Percentiles rank a stretch among this genome's conserved stretches.
These are phyloP conservation scores for Mirounga angustirostris DNA, from an alignment of 2,113 vertebrate genomes.

Conservation along the genomic window DNA sequence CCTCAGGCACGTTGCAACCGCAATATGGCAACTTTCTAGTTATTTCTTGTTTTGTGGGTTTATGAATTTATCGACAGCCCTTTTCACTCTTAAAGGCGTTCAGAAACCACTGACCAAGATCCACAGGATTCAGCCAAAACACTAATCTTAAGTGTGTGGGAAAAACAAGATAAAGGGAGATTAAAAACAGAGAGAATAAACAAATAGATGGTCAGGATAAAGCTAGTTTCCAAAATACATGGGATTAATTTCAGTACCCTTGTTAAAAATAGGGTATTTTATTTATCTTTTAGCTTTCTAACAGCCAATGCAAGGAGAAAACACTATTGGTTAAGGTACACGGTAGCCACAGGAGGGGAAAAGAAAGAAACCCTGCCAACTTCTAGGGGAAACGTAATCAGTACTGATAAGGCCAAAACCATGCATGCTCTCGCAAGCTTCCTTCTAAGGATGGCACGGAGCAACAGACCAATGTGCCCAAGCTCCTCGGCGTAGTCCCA, in stretches of 20 bases:
- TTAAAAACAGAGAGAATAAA: background rate
- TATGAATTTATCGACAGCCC: accelerated
- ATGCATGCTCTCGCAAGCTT: accelerated
- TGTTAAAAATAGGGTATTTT: accelerated
- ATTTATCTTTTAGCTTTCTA: background rate
- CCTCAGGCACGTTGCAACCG: accelerated
- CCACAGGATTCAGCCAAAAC: accelerated
- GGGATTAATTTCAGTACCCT: background rate
- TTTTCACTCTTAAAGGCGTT: background rate
- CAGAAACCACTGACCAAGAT: background rate
- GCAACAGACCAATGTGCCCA: accelerated
- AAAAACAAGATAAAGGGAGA: background rate
- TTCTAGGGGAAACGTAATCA: background rate
- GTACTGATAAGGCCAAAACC: accelerated
- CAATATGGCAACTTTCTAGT: accelerated
- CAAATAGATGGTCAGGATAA: accelerated
- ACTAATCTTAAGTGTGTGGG: no score
- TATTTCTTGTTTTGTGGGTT: background rate
- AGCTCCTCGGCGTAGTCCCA: accelerated
- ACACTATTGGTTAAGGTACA: accelerated
- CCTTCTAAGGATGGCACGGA: accelerated
- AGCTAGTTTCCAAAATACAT: background rate
- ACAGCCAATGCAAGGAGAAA: background rate
- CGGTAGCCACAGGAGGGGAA: background rate
- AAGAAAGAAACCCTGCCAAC: accelerated